phyloP scores from a whole-genome alignment of 1,140 invertebrate species.

The Eulimnadia texana region DNA sequence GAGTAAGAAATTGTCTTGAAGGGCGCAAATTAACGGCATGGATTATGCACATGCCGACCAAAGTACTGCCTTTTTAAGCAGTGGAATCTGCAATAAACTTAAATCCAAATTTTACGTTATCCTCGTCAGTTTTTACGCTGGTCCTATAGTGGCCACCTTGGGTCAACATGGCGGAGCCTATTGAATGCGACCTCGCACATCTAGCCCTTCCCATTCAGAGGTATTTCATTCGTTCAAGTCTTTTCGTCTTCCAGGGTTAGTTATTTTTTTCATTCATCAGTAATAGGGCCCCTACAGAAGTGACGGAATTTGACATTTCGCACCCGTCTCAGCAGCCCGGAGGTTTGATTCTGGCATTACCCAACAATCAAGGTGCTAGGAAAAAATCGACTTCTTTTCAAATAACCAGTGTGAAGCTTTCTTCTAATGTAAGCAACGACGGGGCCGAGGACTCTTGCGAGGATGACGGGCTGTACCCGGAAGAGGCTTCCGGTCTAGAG shows the following conservation, averaged over 20 bases:
- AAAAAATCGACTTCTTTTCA: conserved; percentile 83
- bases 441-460: conserved; percentile 71
- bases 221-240: not conserved
- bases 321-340: not conserved
- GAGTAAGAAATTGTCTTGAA: not conserved
- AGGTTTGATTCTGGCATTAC: not conserved
- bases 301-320: not conserved
- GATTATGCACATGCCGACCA: not conserved
- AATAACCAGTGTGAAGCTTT: conserved; percentile 75
- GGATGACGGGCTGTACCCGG: conserved; percentile 34
- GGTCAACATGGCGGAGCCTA: not conserved
- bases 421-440: conserved; percentile 61
- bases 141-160: not conserved
- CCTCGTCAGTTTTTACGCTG: not conserved
- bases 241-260: not conserved
- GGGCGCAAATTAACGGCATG: not conserved
- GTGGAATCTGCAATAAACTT: not conserved
- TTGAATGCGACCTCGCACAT: not conserved
- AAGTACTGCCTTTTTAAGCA: not conserved
- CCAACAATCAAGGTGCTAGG: not conserved
- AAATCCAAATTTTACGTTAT: not conserved
- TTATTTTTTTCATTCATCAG: not conserved
- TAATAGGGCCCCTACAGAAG: not conserved
- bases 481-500: conserved; percentile 83
- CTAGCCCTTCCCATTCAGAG: not conserved